phyloP scores from a whole-genome alignment of 2,888 invertebrate species.

The Oscheius sp. region DNA sequence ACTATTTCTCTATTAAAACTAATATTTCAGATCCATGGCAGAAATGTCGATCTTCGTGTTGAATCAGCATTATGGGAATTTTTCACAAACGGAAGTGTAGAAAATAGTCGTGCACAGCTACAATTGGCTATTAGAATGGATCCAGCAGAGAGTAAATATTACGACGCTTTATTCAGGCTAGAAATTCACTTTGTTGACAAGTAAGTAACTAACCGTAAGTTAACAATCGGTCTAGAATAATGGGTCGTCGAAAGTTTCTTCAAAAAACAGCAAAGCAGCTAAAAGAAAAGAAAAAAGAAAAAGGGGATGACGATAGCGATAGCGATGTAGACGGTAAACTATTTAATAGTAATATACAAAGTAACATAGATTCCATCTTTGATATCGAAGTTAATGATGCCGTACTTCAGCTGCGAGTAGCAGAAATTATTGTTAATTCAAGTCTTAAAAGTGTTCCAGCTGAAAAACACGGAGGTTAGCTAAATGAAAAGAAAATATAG shows the following conservation, averaged over 20 bases:
- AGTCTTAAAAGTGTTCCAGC: not conserved
- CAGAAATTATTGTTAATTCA: conserved; percentile 11
- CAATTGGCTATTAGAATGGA: conserved; percentile 24
- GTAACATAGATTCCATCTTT: conserved; percentile 27
- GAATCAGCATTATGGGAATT: conserved; percentile 29
- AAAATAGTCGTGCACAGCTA: conserved; percentile 23
- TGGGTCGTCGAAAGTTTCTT: conserved; percentile 21
- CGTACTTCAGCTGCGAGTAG: conserved; percentile 19
- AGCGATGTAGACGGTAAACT: not conserved
- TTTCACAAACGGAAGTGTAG: conserved; percentile 22
- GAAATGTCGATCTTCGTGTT: conserved; percentile 19
- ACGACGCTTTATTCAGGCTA: conserved; percentile 13
- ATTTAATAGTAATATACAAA: conserved; percentile 11
- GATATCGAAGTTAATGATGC: conserved; percentile 27
- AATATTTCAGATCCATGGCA: conserved; percentile 18
- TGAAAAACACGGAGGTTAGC: conserved; percentile 24
- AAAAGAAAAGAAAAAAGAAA: not conserved
- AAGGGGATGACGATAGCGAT: not conserved
- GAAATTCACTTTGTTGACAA: conserved; percentile 27
- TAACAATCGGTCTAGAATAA: conserved; percentile 14
- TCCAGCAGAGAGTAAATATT: conserved; percentile 5
- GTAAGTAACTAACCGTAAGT: conserved; percentile 7
- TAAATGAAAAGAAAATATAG: not conserved
- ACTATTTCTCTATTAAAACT: not conserved
- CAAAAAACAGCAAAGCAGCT: not conserved